Evolutionary conservation across 2,113 vertebrate species (phyloP).

Genomic region (Himantopus leucocephalus): DNA sequence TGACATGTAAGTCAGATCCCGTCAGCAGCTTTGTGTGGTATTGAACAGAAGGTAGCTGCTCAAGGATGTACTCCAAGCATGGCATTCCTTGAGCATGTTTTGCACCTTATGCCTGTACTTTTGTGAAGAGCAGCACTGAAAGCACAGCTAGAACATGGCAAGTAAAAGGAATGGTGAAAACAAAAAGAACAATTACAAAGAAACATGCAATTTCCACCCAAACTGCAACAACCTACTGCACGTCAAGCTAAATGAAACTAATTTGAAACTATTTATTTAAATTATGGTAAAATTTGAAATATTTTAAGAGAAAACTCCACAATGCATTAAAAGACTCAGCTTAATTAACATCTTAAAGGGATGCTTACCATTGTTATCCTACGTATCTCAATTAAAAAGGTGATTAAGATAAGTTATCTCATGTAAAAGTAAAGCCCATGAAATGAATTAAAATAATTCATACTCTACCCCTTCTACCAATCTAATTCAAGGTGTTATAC

Average conservation of each 20-base stretch:
- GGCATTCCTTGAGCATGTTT: not conserved
- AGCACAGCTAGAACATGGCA: not conserved
- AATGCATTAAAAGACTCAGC: not conserved
- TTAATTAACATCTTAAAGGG: not conserved
- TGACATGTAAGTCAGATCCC: fast-evolving
- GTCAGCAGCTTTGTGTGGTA: not conserved
- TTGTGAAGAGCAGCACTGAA: not conserved
- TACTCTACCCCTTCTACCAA: not conserved
- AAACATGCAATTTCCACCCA: not conserved
- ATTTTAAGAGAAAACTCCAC: not conserved
- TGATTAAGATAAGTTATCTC: not conserved
- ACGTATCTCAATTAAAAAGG: not conserved
- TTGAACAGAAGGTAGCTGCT: not conserved
- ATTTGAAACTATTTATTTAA: not conserved
- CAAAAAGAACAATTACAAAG: not conserved
- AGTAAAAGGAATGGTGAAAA: not conserved
- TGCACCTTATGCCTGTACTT: not conserved
- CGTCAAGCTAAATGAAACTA: not conserved
- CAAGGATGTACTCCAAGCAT: not conserved
- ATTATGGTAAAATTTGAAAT: not conserved
- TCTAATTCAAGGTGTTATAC: not conserved
- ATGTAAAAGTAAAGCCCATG: not conserved
- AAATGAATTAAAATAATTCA: not conserved
- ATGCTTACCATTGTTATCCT: not conserved
- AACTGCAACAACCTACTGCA: not conserved